Evolutionary conservation across 53 echinoderm and acorn worm species (phyloP).

Genomic region (Henricia sp.): DNA sequence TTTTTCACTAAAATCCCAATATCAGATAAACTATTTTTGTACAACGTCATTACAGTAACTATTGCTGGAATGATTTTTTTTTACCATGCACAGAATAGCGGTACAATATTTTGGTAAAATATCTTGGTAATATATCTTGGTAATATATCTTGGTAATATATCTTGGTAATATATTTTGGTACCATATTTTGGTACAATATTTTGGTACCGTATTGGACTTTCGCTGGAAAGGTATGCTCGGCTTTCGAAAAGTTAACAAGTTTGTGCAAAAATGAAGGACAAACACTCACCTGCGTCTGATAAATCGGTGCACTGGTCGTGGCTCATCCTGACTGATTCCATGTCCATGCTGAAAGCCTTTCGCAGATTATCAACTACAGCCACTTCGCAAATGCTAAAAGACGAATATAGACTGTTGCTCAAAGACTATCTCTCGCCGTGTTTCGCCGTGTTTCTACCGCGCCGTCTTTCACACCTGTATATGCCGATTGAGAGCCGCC

Average conservation of each 20-base stretch:
- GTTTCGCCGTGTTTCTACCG: constrained; percentile 5
- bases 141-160: too few relatives aligned
- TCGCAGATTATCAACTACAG: not conserved
- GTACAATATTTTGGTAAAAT: too few relatives aligned
- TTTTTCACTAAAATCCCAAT: too few relatives aligned
- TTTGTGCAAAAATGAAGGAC: not conserved
- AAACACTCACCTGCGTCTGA: constrained; percentile 30
- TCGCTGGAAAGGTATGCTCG: too few relatives aligned
- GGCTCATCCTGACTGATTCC: constrained; percentile 41
- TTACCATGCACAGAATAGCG: too few relatives aligned
- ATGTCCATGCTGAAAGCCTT: constrained; percentile 28
- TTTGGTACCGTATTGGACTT: too few relatives aligned
- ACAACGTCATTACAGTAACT: too few relatives aligned
- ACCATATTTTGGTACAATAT: too few relatives aligned
- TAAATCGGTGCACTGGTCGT: constrained; percentile 45
- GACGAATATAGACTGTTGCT: constrained; percentile 4
- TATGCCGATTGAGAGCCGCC: not conserved
- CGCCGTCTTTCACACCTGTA: constrained; percentile 30
- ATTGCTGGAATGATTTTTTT: too few relatives aligned
- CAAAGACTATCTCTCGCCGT: not conserved
- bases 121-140: too few relatives aligned
- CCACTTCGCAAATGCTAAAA: not conserved
- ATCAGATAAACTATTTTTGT: too few relatives aligned
- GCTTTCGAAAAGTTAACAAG: not conserved
- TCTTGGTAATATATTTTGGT: too few relatives aligned